Percentiles rank a stretch among this genome's conserved stretches.
These are phyloP conservation scores for Ennomos erosarius DNA, from an alignment of 2,888 invertebrate genomes.

Conservation along the genomic window DNA sequence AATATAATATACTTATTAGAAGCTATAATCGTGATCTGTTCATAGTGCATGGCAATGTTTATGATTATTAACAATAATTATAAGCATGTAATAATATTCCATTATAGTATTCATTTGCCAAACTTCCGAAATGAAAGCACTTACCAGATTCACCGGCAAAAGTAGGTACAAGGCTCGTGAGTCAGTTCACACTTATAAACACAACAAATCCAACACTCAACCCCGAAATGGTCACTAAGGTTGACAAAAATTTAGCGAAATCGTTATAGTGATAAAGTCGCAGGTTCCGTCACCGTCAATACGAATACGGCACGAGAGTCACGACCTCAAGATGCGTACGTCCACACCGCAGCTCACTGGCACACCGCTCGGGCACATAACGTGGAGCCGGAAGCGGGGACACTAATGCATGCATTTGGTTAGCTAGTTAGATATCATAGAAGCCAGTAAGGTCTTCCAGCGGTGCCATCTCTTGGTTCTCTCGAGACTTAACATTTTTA, in stretches of 20 bases:
- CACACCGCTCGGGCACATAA: conserved; percentile 14
- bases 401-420: conserved; percentile 20
- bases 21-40: no score
- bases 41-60: no score
- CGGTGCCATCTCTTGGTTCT: conserved; percentile 20
- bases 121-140: conserved; percentile 3
- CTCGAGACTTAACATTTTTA: neutral
- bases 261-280: conserved; percentile 12
- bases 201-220: conserved; percentile 16
- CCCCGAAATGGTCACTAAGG: conserved; percentile 18
- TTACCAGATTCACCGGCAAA: conserved; percentile 18
- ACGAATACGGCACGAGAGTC: conserved; percentile 11
- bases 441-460: conserved; percentile 6
- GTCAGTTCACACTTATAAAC: conserved; percentile 10
- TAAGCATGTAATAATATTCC: no score
- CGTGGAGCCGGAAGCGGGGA: conserved; percentile 29
- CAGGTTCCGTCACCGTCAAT: conserved; percentile 13
- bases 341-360: conserved; percentile 10
- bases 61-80: no score
- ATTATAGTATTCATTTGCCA: no score
- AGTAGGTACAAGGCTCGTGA: conserved; percentile 2
- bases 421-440: conserved; percentile 9
- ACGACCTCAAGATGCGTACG: conserved; percentile 20
- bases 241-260: conserved; percentile 21
- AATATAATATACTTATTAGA: no score